Evolutionary conservation across 92 coral and sea anemone genomes (phyloP).

Genomic region (Phymanthus crucifer): DNA sequence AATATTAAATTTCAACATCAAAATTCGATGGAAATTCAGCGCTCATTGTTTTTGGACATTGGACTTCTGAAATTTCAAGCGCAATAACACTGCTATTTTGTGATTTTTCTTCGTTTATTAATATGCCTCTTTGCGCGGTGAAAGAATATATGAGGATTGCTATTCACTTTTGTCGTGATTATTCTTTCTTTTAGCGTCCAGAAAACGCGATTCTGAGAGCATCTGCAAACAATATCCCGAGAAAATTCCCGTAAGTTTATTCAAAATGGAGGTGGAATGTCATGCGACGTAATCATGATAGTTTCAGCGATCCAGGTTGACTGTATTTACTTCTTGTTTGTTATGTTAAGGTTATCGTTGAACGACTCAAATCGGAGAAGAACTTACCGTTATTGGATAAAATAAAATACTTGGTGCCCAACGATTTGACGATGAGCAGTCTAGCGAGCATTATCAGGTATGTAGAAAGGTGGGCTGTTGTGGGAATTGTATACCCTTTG

Average conservation of each 20-base stretch:
- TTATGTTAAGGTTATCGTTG: constrained; percentile 84
- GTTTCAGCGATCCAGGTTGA: background rate
- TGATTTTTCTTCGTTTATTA: background rate
- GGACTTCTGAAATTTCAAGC: background rate
- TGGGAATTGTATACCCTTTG: background rate
- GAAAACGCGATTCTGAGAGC: constrained; percentile 92
- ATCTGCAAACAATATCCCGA: constrained; percentile 94
- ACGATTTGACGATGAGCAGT: constrained; percentile 97
- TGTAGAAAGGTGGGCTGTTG: background rate
- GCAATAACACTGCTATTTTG: background rate
- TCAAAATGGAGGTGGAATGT: constrained; percentile 2
- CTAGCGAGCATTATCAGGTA: constrained; percentile 94
- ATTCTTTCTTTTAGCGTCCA: constrained; percentile 63
- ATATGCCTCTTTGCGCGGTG: background rate
- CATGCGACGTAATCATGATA: constrained; percentile 12
- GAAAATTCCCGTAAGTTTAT: constrained; percentile 90
- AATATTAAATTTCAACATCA: background rate
- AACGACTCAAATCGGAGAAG: constrained; percentile 85
- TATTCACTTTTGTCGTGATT: background rate
- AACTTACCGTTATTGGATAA: constrained; percentile 92
- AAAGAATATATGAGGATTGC: background rate
- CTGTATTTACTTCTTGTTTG: background rate
- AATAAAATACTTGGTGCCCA: constrained; percentile 93
- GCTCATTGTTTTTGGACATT: background rate
- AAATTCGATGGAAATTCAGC: background rate